Conservation (phyloP, 2,888 invertebrate genomes). For the Auanema sp. region DNA sequence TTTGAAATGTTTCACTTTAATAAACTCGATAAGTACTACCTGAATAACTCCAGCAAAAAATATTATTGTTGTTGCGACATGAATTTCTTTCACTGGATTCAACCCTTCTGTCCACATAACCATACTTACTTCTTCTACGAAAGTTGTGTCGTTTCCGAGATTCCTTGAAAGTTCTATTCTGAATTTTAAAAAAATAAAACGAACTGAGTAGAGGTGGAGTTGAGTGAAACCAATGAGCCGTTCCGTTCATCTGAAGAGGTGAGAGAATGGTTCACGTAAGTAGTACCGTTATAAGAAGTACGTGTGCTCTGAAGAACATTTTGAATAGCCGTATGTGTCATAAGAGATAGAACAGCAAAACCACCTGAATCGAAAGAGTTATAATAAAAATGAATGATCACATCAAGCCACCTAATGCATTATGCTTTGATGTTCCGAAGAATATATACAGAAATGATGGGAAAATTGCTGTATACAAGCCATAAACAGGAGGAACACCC, state of each 20-base stretch:
- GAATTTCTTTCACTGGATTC: conserved; percentile 46
- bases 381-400: neutral
- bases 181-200: neutral
- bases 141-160: conserved; percentile 35
- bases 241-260: conserved; percentile 27
- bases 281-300: conserved; percentile 36
- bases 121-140: conserved; percentile 35
- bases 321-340: conserved; percentile 60
- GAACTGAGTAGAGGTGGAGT: conserved; percentile 35
- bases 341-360: conserved; percentile 60
- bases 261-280: conserved; percentile 37
- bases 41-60: conserved; percentile 58
- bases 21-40: conserved; percentile 21
- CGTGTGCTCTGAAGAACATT: conserved; percentile 47
- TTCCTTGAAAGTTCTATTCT: conserved; percentile 21
- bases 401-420: conserved; percentile 48
- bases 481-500: conserved; percentile 62
- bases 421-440: conserved; percentile 62
- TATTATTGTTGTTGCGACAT: conserved; percentile 59
- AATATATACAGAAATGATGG: conserved; percentile 62
- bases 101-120: conserved; percentile 39
- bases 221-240: conserved; percentile 28
- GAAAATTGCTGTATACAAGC: conserved; percentile 62
- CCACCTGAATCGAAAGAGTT: conserved; percentile 40
- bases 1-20: conserved; percentile 9